Base-by-base conservation (phyloP, 2,113 vertebrate genomes). In the Fukomys damarensis region DNA sequence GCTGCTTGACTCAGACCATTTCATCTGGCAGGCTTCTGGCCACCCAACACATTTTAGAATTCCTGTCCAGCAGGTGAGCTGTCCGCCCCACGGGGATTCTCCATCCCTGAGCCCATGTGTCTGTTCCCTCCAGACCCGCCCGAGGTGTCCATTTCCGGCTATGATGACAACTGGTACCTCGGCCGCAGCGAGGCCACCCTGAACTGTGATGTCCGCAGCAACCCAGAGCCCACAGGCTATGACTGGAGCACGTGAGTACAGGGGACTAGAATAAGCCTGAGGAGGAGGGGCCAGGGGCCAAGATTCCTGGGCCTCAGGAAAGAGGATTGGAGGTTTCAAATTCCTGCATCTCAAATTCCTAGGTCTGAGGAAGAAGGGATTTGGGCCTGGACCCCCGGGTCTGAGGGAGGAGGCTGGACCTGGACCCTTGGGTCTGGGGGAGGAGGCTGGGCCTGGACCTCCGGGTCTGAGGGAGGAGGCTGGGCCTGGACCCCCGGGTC, bases 101-200 rank as follows among this genome's bases (percentile, higher is more conserved):
- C 61, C 32, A 0, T 26, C 52, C 41, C 84, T 97, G 49, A 95
- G 38, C 49, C 35, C 28, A 8, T 41, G 0, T 49, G 26, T 9
- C 38, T 4, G 3, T 90, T 56, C 83, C 65, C 77, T n/a, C 10
- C 97, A 99, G 99, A 98, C 83, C 86, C 98, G 38, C 99, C 99
- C 0, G 94, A 98, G 94, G 99, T 99, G 80, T 93, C 96, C 80
- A 99, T 99, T 72, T 94, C 96, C 0, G 99, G 99, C 80, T 99
- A 99, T 10, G 99, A 99, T 58, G 98, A 99, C 95, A 99, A 99
- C 97, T 99, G 99, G 99, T 99, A 99, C 84, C 22, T 99, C 0
- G 99, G 99, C 56, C 99, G 99, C 5, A 98, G 97, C 0, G 99
- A 99, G n/a, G 99, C 98, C 35, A 61, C 61, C 8, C 98, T 99